Percentiles rank a stretch among this genome's conserved stretches.
These are phyloP conservation scores for Rhopalosiphum maidis DNA, from an alignment of 1,140 invertebrate species.

Conservation along the genomic window DNA sequence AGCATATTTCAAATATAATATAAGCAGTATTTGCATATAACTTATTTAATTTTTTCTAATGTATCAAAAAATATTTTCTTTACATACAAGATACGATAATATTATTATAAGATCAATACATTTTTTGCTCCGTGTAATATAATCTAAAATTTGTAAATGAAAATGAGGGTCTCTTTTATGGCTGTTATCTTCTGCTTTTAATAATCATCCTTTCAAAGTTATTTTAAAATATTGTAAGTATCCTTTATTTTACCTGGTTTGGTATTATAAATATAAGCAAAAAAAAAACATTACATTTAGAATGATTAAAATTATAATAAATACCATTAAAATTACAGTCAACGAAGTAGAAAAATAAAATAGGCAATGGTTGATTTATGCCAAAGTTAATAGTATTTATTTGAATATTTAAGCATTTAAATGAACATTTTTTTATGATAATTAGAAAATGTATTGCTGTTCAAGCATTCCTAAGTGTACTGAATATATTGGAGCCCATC, in stretches of 20 bases:
- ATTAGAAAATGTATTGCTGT: background rate
- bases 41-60: background rate
- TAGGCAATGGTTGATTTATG: background rate
- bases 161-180: background rate
- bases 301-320: background rate
- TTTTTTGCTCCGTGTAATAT: background rate
- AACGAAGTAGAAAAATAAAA: background rate
- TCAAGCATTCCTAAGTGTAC: background rate
- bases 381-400: background rate
- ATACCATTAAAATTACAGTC: background rate
- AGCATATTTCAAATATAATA: background rate
- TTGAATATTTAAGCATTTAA: constrained; percentile 9
- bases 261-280: background rate
- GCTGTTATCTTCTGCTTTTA: background rate
- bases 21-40: background rate
- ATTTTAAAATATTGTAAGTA: background rate
- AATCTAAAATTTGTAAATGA: background rate
- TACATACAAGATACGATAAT: too few relatives aligned
- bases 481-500: background rate
- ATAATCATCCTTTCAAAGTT: background rate
- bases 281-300: background rate
- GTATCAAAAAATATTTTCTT: background rate
- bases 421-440: background rate
- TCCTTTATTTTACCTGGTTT: background rate
- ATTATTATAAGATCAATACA: too few relatives aligned